phyloP scores from a whole-genome alignment of 53 echinoderm and acorn worm species.

The Holothuria leucospilota region DNA sequence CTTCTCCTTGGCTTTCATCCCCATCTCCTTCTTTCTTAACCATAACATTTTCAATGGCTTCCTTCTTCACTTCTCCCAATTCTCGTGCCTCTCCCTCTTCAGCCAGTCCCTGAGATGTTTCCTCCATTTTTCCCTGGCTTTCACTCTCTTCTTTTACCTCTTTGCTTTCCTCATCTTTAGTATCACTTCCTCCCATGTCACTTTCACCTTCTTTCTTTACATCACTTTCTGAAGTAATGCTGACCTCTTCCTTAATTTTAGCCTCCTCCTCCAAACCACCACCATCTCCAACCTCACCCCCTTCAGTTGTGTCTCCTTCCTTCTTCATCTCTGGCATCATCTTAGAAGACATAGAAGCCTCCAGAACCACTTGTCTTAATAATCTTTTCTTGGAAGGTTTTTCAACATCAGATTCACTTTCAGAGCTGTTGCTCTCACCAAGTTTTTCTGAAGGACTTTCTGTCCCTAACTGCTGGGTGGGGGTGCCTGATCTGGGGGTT shows the following conservation, averaged over 20 bases:
- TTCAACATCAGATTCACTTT: conserved; percentile 61
- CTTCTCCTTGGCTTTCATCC: neutral
- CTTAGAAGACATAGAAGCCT: neutral
- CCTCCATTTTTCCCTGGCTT: conserved; percentile 16
- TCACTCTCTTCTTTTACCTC: conserved; percentile 10
- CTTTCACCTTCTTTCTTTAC: conserved; percentile 12
- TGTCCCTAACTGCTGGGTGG: conserved; percentile 26
- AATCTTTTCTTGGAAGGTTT: conserved; percentile 37
- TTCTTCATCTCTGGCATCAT: neutral
- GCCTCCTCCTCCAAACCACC: conserved; percentile 31
- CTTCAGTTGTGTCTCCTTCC: conserved; percentile 25
- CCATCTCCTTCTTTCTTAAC: neutral
- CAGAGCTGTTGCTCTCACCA: conserved; percentile 72
- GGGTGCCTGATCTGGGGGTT: conserved; percentile 36
- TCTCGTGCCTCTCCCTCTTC: conserved; percentile 19
- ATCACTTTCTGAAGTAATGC: neutral
- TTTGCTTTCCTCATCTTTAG: neutral
- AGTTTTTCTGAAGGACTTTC: conserved; percentile 61
- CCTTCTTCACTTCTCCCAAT: neutral
- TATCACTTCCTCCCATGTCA: neutral
- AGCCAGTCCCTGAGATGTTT: neutral
- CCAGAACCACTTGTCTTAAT: conserved; percentile 42
- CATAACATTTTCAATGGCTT: neutral
- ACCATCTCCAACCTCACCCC: conserved; percentile 1
- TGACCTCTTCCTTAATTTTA: neutral